Percentiles rank a stretch among this genome's conserved stretches.
Conservation (phyloP, 2,797 vertebrate genomes). For the Tenualosa ilisha region DNA sequence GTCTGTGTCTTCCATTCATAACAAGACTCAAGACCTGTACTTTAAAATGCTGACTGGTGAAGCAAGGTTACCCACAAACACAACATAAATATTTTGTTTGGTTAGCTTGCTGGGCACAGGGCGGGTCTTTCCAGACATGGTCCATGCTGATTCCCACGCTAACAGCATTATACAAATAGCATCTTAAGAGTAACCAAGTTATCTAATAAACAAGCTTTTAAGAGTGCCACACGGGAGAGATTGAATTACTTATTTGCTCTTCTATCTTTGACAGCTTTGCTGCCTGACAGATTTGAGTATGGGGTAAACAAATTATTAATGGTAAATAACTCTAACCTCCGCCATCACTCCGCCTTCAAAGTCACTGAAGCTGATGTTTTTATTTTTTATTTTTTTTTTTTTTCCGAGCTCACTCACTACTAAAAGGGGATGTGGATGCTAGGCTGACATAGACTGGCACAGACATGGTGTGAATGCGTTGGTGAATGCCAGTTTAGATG, state of each 20-base stretch:
- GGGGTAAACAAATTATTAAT: conserved; percentile 10
- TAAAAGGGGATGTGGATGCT: not conserved
- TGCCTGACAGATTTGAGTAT: not conserved
- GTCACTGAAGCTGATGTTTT: not conserved
- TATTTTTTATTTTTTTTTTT: not conserved
- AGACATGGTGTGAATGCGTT: not conserved
- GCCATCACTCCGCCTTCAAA: not conserved
- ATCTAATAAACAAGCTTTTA: conserved; percentile 20
- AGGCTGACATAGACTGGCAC: not conserved
- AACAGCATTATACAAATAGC: conserved; percentile 10
- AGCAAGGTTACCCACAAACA: not conserved
- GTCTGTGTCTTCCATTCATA: not conserved
- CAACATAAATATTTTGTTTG: not conserved
- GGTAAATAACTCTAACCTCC: not conserved
- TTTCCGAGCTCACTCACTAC: not conserved
- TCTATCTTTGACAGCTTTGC: not conserved
- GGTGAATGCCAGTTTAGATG: not conserved
- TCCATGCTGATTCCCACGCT: not conserved
- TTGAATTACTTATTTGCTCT: conserved; percentile 3
- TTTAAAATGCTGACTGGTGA: not conserved
- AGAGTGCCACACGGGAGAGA: conserved; percentile 6
- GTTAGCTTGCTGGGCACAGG: not conserved
- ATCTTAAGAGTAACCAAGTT: not conserved
- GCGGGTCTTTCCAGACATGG: not conserved
- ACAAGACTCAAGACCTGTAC: not conserved